phyloP scores from a whole-genome alignment of 2,113 vertebrate species.

The Colossoma macropomum region DNA sequence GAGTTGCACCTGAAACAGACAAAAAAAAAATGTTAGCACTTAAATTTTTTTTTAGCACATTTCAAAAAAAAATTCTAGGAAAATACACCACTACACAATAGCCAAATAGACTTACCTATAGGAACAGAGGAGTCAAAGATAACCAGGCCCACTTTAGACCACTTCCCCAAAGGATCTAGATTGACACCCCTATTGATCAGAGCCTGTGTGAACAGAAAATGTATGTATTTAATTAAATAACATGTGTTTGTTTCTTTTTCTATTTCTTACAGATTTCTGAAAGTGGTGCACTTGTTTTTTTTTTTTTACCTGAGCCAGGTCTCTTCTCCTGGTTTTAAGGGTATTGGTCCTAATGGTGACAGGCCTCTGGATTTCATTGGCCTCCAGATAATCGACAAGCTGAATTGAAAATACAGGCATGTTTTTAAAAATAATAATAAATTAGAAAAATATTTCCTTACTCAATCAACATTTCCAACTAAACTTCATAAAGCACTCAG shows the following conservation, averaged over 20 bases:
- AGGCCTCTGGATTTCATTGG: conserved; percentile 93
- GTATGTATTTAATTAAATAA: conserved; percentile 23
- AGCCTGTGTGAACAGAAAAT: conserved; percentile 75
- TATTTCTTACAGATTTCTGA: background rate
- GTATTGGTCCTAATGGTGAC: conserved; percentile 96
- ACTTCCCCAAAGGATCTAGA: conserved; percentile 94
- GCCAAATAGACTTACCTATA: conserved; percentile 80
- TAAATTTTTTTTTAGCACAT: background rate
- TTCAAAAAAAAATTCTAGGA: background rate
- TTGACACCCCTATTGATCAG: conserved; percentile 97
- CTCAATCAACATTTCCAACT: background rate
- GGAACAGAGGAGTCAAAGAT: conserved; percentile 96
- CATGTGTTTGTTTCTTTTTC: background rate
- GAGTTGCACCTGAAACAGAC: conserved; percentile 85
- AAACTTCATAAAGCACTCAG: background rate
- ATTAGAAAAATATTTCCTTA: background rate
- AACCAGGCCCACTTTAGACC: conserved; percentile 95
- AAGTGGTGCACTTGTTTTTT: too few relatives aligned
- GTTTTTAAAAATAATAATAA: background rate
- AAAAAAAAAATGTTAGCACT: background rate
- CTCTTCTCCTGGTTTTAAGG: conserved; percentile 91
- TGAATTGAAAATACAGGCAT: conserved; percentile 52
- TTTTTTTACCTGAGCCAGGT: conserved; percentile 89
- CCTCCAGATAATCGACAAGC: conserved; percentile 94
- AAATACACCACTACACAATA: background rate